Percentiles rank a stretch among this genome's conserved stretches.
Evolutionary conservation across 2,888 invertebrate genomes (phyloP).

Genomic region (Dynastes hyllus): DNA sequence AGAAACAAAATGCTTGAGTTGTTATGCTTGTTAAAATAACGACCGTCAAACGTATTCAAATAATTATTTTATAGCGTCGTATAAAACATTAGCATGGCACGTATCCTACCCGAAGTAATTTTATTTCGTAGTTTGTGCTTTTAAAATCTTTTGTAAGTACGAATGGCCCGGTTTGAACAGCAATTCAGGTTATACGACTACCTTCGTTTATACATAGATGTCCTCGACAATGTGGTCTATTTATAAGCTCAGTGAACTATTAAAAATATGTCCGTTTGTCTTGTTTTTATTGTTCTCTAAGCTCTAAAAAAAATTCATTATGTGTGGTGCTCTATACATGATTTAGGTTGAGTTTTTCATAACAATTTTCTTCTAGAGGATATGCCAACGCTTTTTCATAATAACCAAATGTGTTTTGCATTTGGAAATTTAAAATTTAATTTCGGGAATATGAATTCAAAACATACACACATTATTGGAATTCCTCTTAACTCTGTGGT

Average conservation of each 20-base stretch:
- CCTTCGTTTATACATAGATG: constrained; percentile 14
- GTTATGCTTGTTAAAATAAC: no score
- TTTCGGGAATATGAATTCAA: no score
- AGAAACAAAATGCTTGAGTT: no score
- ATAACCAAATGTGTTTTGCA: no score
- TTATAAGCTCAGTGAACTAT: background rate
- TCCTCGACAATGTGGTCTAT: constrained; percentile 11
- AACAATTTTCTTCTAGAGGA: no score
- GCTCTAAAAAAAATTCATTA: background rate
- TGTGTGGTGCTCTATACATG: no score
- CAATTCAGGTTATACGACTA: constrained; percentile 1
- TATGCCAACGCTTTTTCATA: no score
- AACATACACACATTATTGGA: no score
- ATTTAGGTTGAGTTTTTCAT: no score
- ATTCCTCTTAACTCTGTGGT: no score
- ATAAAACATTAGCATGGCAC: background rate
- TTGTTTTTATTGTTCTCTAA: constrained; percentile 1
- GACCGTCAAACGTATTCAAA: background rate
- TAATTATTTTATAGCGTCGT: constrained; percentile 5
- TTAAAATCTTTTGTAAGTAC: background rate
- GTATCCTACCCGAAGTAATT: background rate
- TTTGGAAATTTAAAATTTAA: no score
- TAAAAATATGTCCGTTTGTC: constrained; percentile 7
- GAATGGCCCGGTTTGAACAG: background rate
- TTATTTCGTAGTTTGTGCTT: background rate